Evolutionary conservation across 2,888 invertebrate species (phyloP).

Genomic region (Meta bourneti): DNA sequence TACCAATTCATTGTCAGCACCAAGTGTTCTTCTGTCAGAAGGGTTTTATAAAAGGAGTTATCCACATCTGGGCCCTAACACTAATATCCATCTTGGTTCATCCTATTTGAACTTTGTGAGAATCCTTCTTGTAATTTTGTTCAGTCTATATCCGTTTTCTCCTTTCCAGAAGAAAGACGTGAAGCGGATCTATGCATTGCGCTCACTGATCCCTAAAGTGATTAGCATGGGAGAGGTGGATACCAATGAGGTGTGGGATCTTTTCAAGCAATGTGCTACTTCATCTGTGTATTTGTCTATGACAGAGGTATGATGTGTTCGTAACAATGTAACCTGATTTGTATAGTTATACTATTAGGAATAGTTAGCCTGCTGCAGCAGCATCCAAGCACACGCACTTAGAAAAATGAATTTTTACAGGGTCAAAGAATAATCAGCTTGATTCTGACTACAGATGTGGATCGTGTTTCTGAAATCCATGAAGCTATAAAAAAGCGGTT

Average conservation of each 20-base stretch:
- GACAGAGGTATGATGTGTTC: conserved; percentile 14
- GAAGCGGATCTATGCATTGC: conserved; percentile 31
- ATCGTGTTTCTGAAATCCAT: conserved; percentile 33
- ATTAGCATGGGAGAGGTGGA: conserved; percentile 31
- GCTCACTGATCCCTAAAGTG: conserved; percentile 14
- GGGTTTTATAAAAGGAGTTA: too few species aligned
- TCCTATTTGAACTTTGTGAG: too few species aligned
- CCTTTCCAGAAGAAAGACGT: conserved; percentile 27
- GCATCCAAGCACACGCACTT: too few species aligned
- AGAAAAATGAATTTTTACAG: background rate
- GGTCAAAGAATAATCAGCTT: conserved; percentile 33
- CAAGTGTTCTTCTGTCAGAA: too few species aligned
- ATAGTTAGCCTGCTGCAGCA: too few species aligned
- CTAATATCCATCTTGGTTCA: too few species aligned
- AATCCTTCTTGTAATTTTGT: too few species aligned
- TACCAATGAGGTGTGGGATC: conserved; percentile 14
- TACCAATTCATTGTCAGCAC: too few species aligned
- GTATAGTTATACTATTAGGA: too few species aligned
- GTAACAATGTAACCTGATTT: background rate
- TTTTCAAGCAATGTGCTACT: conserved; percentile 28
- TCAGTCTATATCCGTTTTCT: background rate
- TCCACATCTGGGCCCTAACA: too few species aligned
- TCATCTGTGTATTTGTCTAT: conserved; percentile 26
- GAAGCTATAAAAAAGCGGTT: conserved; percentile 6
- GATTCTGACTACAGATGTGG: background rate